phyloP scores from a whole-genome alignment of 2,797 vertebrate genomes.

The Aselliscus stoliczkanus region DNA sequence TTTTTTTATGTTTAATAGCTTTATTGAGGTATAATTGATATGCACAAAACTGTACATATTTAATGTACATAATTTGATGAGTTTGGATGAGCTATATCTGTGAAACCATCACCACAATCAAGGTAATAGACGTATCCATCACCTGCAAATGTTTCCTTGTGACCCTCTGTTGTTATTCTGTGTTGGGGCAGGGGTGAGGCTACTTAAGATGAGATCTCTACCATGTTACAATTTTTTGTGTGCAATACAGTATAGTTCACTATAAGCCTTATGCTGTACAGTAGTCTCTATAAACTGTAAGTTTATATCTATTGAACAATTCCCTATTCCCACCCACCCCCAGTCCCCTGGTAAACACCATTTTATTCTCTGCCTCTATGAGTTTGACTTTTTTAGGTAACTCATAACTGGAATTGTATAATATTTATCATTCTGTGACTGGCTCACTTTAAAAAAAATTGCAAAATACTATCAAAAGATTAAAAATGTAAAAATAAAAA shows the following conservation, averaged over 20 bases:
- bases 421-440: neutral
- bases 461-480: neutral
- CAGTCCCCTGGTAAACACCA: neutral
- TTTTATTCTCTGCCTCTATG: neutral
- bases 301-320: neutral
- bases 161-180: neutral
- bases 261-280: neutral
- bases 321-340: neutral
- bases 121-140: neutral
- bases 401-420: neutral
- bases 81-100: neutral
- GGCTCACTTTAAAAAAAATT: neutral
- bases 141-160: neutral
- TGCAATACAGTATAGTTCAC: neutral
- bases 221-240: neutral
- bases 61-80: neutral
- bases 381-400: neutral
- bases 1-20: neutral
- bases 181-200: neutral
- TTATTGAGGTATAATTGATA: neutral
- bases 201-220: neutral
- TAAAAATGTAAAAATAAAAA: neutral
- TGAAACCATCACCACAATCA: neutral
- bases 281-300: neutral
- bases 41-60: neutral